Evolutionary conservation across 2,888 invertebrate genomes (phyloP), one percentile per base, ranked within the genome.

Genomic region (Congeria kusceri): DNA sequence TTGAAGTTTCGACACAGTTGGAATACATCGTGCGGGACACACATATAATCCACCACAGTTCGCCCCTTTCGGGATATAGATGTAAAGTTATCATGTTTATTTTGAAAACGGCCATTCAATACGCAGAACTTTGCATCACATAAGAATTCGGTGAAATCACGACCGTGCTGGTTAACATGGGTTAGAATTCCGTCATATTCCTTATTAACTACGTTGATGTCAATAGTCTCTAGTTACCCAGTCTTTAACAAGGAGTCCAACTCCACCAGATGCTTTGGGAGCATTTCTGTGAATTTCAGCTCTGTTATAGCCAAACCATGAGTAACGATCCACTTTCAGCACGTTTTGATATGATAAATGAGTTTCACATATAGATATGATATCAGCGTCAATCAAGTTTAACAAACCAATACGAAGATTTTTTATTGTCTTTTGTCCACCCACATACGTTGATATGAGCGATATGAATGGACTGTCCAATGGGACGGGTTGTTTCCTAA

Each of bases 251-350:
- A 79, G 53, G 3, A 79, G 18, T 18, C 79, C 79, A 15, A 75
- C 79, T 27, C 79, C 79, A 11, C 79, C 79, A 18, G 75, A 75
- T 0, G 59, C 23, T 75, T 79, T 79, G 2, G 75, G 75, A 3
- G 79, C 75, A 44, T 64, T 49, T 32, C 68, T 46, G 29, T 75
- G 75, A n/a, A 75, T 64, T 18, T 63, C 25, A 11, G n/a, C 11
- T 44, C 77, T 44, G 18, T 69, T 69, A 46, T 29, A 66, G 23
- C 78, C 78, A 44, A 68, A 70, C 78, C 73, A 78, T 13, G 39
- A 61, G 49, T 69, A 78, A 15, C 39, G 46, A 4, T 72, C 29
- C 9, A 74, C 9, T 56, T 69, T 44, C 18, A 70, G 57, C 18
- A 32, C 25, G 9, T 44, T 44, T 15, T 67, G 32, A 27, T 29